Percentiles rank a stretch among this genome's conserved stretches.
These are phyloP conservation scores for Rhagophthalmus giganteus DNA, from an alignment of 2,888 invertebrate genomes.

Conservation along the genomic window DNA sequence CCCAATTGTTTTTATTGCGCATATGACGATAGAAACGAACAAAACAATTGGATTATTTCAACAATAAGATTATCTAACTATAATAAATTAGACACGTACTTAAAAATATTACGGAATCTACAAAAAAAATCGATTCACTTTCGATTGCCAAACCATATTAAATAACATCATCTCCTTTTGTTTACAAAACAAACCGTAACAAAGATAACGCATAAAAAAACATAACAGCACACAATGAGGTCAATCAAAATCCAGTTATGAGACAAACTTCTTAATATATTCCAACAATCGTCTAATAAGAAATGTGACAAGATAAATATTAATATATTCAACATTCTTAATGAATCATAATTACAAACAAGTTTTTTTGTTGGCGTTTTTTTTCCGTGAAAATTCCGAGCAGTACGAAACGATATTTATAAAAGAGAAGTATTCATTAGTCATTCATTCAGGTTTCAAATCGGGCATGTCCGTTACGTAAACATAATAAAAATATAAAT, in stretches of 20 bases:
- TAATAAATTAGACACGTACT: too few relatives aligned
- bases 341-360: not conserved
- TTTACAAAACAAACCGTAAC: not conserved
- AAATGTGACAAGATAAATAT: not conserved
- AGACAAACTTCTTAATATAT: not conserved
- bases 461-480: not conserved
- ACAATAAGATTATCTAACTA: too few relatives aligned
- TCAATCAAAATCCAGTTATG: not conserved
- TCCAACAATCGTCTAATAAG: not conserved
- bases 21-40: too few relatives aligned
- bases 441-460: not conserved
- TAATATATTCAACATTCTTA: not conserved
- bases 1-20: too few relatives aligned
- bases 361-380: not conserved
- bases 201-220: not conserved
- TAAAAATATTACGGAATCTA: too few relatives aligned
- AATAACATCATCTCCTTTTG: too few relatives aligned
- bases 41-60: too few relatives aligned
- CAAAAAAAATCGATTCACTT: too few relatives aligned
- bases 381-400: not conserved
- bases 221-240: not conserved
- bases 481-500: not conserved
- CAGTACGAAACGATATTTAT: not conserved
- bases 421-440: not conserved
- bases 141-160: too few relatives aligned